phyloP scores from a whole-genome alignment of 2,113 vertebrate species.

The Tachuris rubrigastra region DNA sequence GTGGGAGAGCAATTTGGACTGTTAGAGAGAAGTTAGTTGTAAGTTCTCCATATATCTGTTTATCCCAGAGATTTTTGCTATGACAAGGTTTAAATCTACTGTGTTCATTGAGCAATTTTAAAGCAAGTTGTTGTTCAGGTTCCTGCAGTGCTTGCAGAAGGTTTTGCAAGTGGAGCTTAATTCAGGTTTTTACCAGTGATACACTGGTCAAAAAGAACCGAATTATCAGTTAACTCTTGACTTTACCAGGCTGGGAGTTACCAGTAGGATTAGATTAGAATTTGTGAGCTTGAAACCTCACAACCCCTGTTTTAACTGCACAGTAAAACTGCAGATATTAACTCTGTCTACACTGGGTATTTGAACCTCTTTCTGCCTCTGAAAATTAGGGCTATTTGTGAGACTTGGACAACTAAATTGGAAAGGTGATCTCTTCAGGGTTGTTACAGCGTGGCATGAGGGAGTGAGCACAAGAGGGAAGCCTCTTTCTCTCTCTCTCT shows the following conservation, averaged over 20 bases:
- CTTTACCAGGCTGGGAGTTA: neutral
- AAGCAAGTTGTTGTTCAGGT: conserved; percentile 1
- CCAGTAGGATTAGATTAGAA: neutral
- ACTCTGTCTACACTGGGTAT: neutral
- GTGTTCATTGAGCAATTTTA: conserved; percentile 9
- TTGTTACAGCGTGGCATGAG: neutral
- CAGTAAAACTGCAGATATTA: neutral
- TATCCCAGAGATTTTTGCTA: neutral
- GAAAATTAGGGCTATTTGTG: neutral
- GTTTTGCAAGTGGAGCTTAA: conserved; percentile 40
- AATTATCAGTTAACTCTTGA: neutral
- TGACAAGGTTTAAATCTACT: neutral
- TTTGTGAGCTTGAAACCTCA: neutral
- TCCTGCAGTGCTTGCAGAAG: neutral
- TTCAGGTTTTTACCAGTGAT: neutral
- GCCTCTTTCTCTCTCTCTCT: neutral
- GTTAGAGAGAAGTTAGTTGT: neutral
- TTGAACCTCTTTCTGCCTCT: neutral
- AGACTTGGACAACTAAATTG: neutral
- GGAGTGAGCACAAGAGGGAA: neutral
- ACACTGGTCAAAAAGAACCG: neutral
- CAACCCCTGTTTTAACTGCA: neutral
- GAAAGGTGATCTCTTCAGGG: neutral
- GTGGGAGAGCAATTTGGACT: neutral
- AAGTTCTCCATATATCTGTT: neutral